A percentile compares a stretch with the other conserved stretches of the same genome.
These are phyloP conservation scores for Microtus richardsoni DNA, from an alignment of 2,113 vertebrate species.

Conservation along the genomic window DNA sequence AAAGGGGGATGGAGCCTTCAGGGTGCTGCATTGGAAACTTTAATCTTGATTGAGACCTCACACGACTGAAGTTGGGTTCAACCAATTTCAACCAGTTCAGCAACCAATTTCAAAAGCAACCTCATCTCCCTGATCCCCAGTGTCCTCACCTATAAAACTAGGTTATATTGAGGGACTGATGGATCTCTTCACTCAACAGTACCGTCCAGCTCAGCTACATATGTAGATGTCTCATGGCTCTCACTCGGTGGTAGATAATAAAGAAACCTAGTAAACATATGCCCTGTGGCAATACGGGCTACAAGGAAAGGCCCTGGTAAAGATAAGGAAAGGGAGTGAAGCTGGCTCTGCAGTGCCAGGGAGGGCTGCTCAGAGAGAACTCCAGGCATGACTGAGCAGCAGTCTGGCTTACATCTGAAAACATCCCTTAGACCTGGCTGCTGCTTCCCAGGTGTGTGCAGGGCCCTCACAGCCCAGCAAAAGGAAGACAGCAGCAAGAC, in stretches of 20 bases:
- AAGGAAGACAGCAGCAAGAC: background rate
- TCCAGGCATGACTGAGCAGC: background rate
- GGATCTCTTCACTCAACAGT: constrained; percentile 8
- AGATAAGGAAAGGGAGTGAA: background rate
- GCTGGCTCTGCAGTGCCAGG: background rate
- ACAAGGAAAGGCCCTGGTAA: background rate
- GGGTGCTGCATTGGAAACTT: background rate
- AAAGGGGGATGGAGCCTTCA: background rate
- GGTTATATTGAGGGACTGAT: background rate
- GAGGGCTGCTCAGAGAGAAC: background rate
- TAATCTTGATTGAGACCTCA: background rate
- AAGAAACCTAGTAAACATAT: constrained; percentile 34
- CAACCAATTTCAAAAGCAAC: background rate
- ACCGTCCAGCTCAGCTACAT: constrained; percentile 2
- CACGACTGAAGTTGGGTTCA: background rate
- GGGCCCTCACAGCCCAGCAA: background rate
- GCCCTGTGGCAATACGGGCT: background rate
- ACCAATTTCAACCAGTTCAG: background rate
- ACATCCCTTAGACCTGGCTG: too few relatives aligned
- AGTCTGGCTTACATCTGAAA: too few relatives aligned
- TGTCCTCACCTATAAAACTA: background rate
- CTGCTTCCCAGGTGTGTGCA: background rate
- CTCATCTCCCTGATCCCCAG: background rate
- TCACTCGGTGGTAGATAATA: background rate
- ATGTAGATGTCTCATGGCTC: background rate